Base-by-base conservation (phyloP, 2,888 invertebrate species). In the Nebria salina region DNA sequence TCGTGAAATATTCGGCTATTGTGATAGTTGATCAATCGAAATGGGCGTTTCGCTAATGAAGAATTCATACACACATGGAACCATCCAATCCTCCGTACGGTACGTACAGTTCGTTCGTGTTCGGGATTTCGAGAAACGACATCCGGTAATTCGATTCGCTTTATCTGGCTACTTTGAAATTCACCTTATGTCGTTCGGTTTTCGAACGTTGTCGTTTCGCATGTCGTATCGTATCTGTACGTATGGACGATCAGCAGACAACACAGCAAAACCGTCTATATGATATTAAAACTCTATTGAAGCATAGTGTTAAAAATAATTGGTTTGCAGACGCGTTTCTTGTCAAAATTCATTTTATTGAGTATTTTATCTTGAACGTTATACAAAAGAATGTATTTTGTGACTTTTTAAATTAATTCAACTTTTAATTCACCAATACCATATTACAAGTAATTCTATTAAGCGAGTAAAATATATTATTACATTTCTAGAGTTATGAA, bases 61-160 rank as follows among this genome's bases (percentile, higher is more conserved):
- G 85, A 85, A 86, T 86, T 86, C 85, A 86, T 85, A 83, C 83
- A 83, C 75, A 15, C 11, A 25, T 11, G 68, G 34, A 82, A 76
- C 82, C 82, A 82, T 84, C 83, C 43, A 65, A 43, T 54, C 70
- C 54, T 5, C 68, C 54, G 54, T 54, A 54, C 54, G 5, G 2
- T 34, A 11, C 54, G 54, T 13, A 13, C 34, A 34, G 34, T 54
- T 54, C 54, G 13, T 54, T 54, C 81, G 81, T 81, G 81, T 81
- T 66, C 79, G 43, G 76, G 76, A 81, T 81, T 73, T 42, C 66
- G 72, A 75, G 70, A 65, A 70, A 75, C 75, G 75, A 70, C 64
- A 34, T 26, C 34, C 54, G 54, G 54, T 80, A 80, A 80, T 80
- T 80, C 70, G 75, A 80, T 75, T 80, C 75, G 75, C 72, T 80